Evolutionary conservation across 1,140 invertebrate species (phyloP), one percentile per base, ranked within the genome.

Genomic region (Drosophila kanapiae): DNA sequence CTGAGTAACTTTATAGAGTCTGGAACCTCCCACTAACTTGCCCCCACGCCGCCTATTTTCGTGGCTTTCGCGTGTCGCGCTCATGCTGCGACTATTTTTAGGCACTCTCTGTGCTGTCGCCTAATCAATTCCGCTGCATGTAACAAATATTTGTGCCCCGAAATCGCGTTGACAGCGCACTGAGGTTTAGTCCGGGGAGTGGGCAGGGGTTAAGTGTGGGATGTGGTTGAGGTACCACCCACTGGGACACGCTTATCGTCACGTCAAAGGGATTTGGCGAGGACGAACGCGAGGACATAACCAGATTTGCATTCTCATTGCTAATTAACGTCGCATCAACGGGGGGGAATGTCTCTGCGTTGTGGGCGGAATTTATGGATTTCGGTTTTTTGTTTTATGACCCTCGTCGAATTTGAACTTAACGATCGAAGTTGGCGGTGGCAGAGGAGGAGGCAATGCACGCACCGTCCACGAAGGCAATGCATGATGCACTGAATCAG

Each of bases 401-500:
- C 45, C 69, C 43, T 60, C 45, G 23, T 60, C 45, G 23, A 58
- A 72, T 62, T 31, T 62, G 38, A 72, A 60, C 68, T 69, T 76
- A 51, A 70, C 72, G 75, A 65, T 47, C 47, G 51, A 54, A 35
- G 51, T 13, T 6, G 10, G n/a, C 1, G n/a, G 9, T 38, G 40
- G 9, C 9, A 43, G 5, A 31, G 43, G 27, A 31, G 48, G 38
- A 68, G 70, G 64, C 62, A 47, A 69, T 71, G 83, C 83, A 86
- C 80, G 79, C 84, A 77, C 65, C 69, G 69, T 31, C 14, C 84
- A 88, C 72, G 84, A 68, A 45, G 61, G 43, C 61, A 70, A 69
- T 45, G 85, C 84, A 84, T 88, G 84, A 83, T 80, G 77, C 84
- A 78, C 64, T 78, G 69, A 60, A 51, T 79, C 33, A 43, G 51